Conservation (phyloP, 2,797 vertebrate species). For the Gallirallus australis region DNA sequence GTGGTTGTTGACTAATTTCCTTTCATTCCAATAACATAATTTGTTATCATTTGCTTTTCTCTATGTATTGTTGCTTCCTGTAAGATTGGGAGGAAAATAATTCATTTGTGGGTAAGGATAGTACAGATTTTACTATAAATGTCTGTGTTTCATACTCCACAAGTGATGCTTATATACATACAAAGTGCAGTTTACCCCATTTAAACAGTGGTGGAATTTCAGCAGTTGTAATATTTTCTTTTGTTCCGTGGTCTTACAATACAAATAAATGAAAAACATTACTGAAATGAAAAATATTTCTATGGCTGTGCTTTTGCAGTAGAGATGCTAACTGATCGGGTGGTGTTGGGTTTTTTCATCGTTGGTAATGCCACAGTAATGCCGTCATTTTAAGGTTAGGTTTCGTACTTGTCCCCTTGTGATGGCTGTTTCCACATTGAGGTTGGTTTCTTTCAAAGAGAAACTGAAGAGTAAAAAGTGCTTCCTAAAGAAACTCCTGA, state of each 20-base stretch:
- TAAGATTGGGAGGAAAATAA: not conserved
- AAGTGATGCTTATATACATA: not conserved
- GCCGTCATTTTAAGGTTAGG: not conserved
- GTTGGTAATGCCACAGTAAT: not conserved
- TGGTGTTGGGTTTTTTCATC: not conserved
- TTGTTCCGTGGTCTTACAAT: not conserved
- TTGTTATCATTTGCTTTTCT: constrained; percentile 10
- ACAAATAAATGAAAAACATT: not conserved
- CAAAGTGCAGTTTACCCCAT: not conserved
- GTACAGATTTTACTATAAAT: not conserved
- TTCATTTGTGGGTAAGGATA: not conserved
- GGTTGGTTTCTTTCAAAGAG: not conserved
- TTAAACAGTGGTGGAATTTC: not conserved
- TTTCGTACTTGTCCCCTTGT: not conserved
- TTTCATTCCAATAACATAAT: not conserved
- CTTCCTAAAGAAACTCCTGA: not conserved
- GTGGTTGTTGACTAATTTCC: not conserved
- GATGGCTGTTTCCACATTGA: not conserved
- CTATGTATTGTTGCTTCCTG: not conserved
- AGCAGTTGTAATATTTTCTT: not conserved
- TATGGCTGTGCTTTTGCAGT: not conserved
- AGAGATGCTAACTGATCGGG: not conserved
- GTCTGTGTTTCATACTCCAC: not conserved
- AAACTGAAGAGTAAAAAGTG: not conserved
- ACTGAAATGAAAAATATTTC: not conserved